A percentile compares a stretch with the other conserved stretches of the same genome.
These are phyloP conservation scores for Rhagophthalmus giganteus DNA, from an alignment of 2,888 invertebrate species.

Conservation along the genomic window DNA sequence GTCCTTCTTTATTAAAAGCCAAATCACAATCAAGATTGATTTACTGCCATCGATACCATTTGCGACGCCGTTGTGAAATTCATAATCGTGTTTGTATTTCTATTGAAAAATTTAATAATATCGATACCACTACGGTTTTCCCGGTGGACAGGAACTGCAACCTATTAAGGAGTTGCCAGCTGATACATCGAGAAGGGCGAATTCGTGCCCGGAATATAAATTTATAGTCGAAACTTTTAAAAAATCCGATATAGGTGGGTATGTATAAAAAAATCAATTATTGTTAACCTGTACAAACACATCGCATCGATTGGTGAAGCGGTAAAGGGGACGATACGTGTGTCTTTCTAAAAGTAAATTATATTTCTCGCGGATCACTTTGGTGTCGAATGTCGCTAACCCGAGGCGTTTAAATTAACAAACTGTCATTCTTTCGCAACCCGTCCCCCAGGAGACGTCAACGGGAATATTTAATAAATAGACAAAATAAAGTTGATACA, in stretches of 20 bases:
- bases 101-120: slow-evolving; percentile 47
- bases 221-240: background rate
- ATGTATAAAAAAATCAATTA: too few species aligned
- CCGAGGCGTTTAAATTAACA: slow-evolving; percentile 45
- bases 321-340: too few species aligned
- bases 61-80: slow-evolving; percentile 45
- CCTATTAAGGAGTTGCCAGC: slow-evolving; percentile 9
- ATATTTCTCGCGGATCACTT: slow-evolving; percentile 26
- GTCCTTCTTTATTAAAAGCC: slow-evolving; percentile 48
- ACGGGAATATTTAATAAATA: slow-evolving; percentile 46
- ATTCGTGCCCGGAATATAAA: slow-evolving; percentile 17
- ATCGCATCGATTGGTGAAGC: too few species aligned
- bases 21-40: slow-evolving; percentile 50
- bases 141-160: slow-evolving; percentile 10
- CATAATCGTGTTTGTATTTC: slow-evolving; percentile 51
- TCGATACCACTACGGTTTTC: slow-evolving; percentile 19
- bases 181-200: slow-evolving; percentile 8
- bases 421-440: slow-evolving; percentile 45
- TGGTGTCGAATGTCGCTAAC: slow-evolving; percentile 40
- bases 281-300: too few species aligned
- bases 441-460: slow-evolving; percentile 38
- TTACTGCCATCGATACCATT: slow-evolving; percentile 51
- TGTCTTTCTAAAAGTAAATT: too few species aligned
- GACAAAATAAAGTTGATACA: too few species aligned
- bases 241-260: too few species aligned